Evolutionary conservation across 2,797 vertebrate genomes (phyloP), one percentile per base, ranked within the genome.

Genomic region (Loriculus beryllinus): DNA sequence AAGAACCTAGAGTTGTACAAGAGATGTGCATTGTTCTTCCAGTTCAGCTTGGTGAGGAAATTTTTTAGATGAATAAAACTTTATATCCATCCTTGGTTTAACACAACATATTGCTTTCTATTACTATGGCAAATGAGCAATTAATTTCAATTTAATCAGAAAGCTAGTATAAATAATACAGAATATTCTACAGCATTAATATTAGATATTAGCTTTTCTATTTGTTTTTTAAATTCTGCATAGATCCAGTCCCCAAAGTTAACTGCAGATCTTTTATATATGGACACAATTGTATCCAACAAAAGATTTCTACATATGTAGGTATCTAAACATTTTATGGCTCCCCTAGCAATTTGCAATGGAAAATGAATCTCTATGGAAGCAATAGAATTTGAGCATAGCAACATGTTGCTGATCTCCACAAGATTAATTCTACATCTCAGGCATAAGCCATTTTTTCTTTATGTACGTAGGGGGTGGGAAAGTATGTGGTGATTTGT

Each of bases 401-500:
- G 82, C 64, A 92, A 43, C 0, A 0, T 86, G 87, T 76, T 89
- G 88, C 89, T 83, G 67, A 89, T 94, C 77, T 82, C 89, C 65
- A 86, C 54, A 80, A 82, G 86, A 88, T 85, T 95, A 95, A 95
- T 96, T 95, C 95, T 95, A 90, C 79, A 91, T 93, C 62, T 92
- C 54, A 74, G 49, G 88, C 84, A 14, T 31, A 89, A 94, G 79
- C 57, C 95, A 94, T 96, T 96, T 96, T 94, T 95, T 81, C 84
- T 87, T 93, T 89, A 83, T 59, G 35, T 62, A 96, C 10, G 52
- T 92, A 89, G 94, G 84, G 88, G 69, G 95, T 95, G 95, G 94
- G 76, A 95, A 95, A 95, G 85, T 80, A 91, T 62, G 90, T 94
- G 78, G 64, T 87, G 86, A 92, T 91, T 95, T 95, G n/a, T 87